These are phyloP conservation scores for Percopsis omiscomaycus DNA, from an alignment of 2,797 vertebrate species.

Conservation along the genomic window DNA sequence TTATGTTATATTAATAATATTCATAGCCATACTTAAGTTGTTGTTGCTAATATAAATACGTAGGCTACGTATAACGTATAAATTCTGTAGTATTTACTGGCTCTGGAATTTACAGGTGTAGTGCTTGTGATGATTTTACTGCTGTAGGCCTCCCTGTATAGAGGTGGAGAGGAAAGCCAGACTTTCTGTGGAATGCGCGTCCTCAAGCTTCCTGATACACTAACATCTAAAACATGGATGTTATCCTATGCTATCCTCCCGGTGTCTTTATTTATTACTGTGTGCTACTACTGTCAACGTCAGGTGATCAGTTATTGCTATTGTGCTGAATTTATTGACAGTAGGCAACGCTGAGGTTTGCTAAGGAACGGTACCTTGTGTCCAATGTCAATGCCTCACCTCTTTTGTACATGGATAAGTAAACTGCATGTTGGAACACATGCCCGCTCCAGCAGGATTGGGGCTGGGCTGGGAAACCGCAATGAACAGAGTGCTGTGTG, in stretches of 20 bases:
- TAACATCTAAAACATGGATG: slow-evolving; percentile 16
- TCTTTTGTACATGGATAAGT: slow-evolving; percentile 67
- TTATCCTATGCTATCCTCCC: neutral
- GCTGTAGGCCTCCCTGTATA: slow-evolving; percentile 7
- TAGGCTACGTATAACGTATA: too few relatives aligned
- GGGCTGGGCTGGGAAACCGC: slow-evolving; percentile 46
- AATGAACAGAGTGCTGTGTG: slow-evolving; percentile 6
- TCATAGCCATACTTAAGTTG: too few relatives aligned
- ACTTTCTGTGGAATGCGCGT: slow-evolving; percentile 42
- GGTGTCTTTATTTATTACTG: neutral
- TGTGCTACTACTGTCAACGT: slow-evolving; percentile 33
- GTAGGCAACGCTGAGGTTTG: slow-evolving; percentile 47
- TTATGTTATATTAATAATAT: slow-evolving; percentile 1
- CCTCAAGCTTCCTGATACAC: slow-evolving; percentile 11
- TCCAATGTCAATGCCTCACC: slow-evolving; percentile 42
- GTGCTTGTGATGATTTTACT: slow-evolving; percentile 26
- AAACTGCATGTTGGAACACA: slow-evolving; percentile 68
- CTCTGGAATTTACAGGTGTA: slow-evolving; percentile 33
- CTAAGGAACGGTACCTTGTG: slow-evolving; percentile 39
- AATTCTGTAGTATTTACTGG: too few relatives aligned
- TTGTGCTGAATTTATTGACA: slow-evolving; percentile 56
- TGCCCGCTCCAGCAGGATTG: slow-evolving; percentile 50
- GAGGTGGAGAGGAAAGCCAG: slow-evolving; percentile 12
- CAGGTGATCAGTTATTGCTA: slow-evolving; percentile 28
- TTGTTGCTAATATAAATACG: too few relatives aligned